Evolutionary conservation across 2,888 invertebrate genomes (phyloP).

Genomic region (Hypena proboscidalis): DNA sequence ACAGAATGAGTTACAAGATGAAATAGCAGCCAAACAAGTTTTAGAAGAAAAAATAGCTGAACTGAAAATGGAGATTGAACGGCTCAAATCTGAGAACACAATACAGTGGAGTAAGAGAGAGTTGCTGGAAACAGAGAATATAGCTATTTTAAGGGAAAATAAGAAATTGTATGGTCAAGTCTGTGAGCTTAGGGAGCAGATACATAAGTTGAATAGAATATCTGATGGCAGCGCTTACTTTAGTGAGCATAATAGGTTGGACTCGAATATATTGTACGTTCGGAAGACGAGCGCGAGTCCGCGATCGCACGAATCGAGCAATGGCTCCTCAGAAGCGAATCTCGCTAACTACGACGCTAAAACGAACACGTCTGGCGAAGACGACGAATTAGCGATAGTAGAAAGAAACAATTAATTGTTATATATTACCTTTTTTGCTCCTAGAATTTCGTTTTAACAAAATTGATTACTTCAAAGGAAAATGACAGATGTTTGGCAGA

Average conservation of each 20-base stretch:
- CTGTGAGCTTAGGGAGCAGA: conserved; percentile 76
- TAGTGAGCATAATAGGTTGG: conserved; percentile 57
- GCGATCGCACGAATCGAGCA: conserved; percentile 75
- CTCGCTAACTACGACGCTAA: conserved; percentile 68
- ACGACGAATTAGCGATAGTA: conserved; percentile 77
- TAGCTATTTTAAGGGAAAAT: conserved; percentile 94
- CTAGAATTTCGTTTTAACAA: conserved; percentile 1
- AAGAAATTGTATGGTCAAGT: conserved; percentile 89
- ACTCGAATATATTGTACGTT: conserved; percentile 72
- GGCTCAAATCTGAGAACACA: conserved; percentile 96
- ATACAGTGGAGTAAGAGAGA: conserved; percentile 97
- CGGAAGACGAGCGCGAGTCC: conserved; percentile 75
- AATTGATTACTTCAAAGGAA: too few relatives aligned
- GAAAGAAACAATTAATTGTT: conserved; percentile 61
- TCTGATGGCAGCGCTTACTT: conserved; percentile 73
- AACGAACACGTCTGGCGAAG: conserved; percentile 77
- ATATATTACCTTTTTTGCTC: conserved; percentile 28
- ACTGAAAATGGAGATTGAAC: conserved; percentile 88
- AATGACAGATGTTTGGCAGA: too few relatives aligned
- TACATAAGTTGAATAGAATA: conserved; percentile 77
- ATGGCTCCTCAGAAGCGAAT: conserved; percentile 76
- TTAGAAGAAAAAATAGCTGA: conserved; percentile 77
- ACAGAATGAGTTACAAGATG: conserved; percentile 79
- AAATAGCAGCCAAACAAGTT: conserved; percentile 78
- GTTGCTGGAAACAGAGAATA: conserved; percentile 94